A percentile compares a stretch with the other conserved stretches of the same genome.
phyloP scores from a whole-genome alignment of 2,888 invertebrate species.

The Anarsia innoxiella region DNA sequence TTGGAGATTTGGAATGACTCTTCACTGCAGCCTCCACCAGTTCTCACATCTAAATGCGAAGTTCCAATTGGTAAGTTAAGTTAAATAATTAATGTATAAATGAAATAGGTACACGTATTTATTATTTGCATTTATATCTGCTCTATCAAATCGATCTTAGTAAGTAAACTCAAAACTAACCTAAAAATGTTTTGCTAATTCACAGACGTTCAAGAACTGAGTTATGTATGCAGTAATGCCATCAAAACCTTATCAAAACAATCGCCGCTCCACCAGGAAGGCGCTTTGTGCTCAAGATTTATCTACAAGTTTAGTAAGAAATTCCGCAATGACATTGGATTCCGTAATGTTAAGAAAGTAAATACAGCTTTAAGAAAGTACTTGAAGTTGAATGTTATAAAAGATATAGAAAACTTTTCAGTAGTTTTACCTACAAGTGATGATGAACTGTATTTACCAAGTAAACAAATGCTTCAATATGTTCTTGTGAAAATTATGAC shows the following conservation, averaged over 20 bases:
- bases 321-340: slow-evolving; percentile 75
- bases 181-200: no score
- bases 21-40: slow-evolving; percentile 45
- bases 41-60: slow-evolving; percentile 38
- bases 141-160: no score
- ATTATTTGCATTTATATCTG: no score
- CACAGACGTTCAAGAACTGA: slow-evolving; percentile 45
- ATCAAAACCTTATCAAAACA: slow-evolving; percentile 50
- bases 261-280: slow-evolving; percentile 68
- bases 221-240: slow-evolving; percentile 37
- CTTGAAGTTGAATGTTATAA: slow-evolving; percentile 56
- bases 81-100: no score
- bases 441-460: slow-evolving; percentile 61
- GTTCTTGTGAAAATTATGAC: slow-evolving; percentile 69
- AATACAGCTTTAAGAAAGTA: slow-evolving; percentile 70
- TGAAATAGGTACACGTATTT: no score
- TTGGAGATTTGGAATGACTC: slow-evolving; percentile 55
- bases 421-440: slow-evolving; percentile 38
- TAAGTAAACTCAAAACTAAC: no score
- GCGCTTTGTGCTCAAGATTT: slow-evolving; percentile 71
- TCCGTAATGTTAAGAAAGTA: slow-evolving; percentile 69
- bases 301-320: slow-evolving; percentile 76
- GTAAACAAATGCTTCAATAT: slow-evolving; percentile 75
- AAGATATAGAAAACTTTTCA: slow-evolving; percentile 52
- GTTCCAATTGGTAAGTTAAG: slow-evolving; percentile 37